Evolutionary conservation across 2,797 vertebrate species (phyloP), one percentile per base, ranked within the genome.

Genomic region (Synaphobranchus kaupii): DNA sequence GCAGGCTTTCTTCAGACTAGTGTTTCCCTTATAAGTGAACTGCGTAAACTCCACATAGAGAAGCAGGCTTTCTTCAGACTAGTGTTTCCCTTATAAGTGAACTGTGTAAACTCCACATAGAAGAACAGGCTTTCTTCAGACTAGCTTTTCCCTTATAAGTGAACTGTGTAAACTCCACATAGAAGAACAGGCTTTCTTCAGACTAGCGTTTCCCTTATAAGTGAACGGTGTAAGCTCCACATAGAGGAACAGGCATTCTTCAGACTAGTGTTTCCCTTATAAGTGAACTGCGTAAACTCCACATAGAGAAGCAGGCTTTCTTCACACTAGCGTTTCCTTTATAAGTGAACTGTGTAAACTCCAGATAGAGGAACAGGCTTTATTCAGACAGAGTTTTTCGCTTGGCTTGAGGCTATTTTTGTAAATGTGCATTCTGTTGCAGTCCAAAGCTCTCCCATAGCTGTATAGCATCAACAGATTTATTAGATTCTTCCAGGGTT

Each of bases 371-470:
- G 28, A 68, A 9, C 9, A 34, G 68, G 68, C 10, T 39, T 34
- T 73, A 31, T 73, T 73, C 31, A 73, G 73, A 39, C 34, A 88
- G 39, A 85, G 85, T 86, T 91, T 90, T 91, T 91, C 88, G 85
- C 85, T 28, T 86, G 17, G 6, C 89, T 92, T 90, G 90, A 34
- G 88, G 91, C 78, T 89, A 87, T 92, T 63, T 84, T 71, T 58
- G 52, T 93, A 92, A 93, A 93, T 92, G 85, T 73, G 85, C 88
- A 76, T 22, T 86, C 89, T 91, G 76, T 85, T 82, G 82, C 47
- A 76, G 88, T 13, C 88, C 83, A 76, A 73, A 82, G 31, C 78
- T 88, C 58, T 92, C 90, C 93, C 80, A 82, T 89, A 90, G 86
- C 87, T 71, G 91, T 88, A 89, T 90, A 86, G 91, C 88, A 89